Conservation (phyloP, 2,888 invertebrate genomes). For the Podotricha telesiphe region DNA sequence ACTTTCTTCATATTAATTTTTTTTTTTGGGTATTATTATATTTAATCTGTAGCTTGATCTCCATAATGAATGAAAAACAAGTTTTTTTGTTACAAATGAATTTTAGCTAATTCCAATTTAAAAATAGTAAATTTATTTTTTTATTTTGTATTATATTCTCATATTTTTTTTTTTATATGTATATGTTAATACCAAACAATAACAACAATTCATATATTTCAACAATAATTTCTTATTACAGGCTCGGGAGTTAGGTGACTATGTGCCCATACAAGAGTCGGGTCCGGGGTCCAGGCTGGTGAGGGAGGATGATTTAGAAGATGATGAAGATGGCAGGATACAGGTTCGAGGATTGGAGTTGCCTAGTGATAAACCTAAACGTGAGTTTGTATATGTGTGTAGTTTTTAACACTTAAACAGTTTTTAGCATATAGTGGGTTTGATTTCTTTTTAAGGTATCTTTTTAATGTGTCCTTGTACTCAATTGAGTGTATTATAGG, state of each 20-base stretch:
- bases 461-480: no score
- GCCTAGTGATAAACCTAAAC: constrained; percentile 83
- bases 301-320: constrained; percentile 92
- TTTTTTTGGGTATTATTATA: background rate
- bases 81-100: no score
- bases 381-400: constrained; percentile 68
- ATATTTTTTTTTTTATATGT: background rate
- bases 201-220: constrained; percentile 19
- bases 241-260: constrained; percentile 83
- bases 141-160: background rate
- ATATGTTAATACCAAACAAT: constrained; percentile 31
- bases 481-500: no score
- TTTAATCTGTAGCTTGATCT: background rate
- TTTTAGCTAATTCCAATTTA: background rate
- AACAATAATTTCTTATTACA: constrained; percentile 49
- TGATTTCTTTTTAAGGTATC: no score
- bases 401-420: no score
- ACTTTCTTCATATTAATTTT: background rate
- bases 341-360: constrained; percentile 91
- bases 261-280: constrained; percentile 71
- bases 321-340: constrained; percentile 90
- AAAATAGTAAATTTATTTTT: background rate
- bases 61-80: background rate
- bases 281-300: constrained; percentile 85
- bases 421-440: no score